Evolutionary conservation across 1,140 invertebrate species (phyloP), one percentile per base, ranked within the genome.

Genomic region (Drosophila lacertosa): DNA sequence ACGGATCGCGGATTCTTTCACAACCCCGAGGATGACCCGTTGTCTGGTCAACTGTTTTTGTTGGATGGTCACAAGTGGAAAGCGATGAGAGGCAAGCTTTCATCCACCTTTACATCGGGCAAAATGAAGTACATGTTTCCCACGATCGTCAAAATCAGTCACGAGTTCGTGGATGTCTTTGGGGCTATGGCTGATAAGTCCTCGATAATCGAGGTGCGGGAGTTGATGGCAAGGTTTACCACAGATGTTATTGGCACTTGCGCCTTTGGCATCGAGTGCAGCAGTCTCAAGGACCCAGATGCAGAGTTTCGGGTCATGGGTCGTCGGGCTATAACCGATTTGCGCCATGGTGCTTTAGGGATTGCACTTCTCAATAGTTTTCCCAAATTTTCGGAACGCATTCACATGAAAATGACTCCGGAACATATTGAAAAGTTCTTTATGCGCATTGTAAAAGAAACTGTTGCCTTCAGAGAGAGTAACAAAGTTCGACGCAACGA

Each of bases 201-300:
- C 0, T 24, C 57, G 0, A 9, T 53, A 4, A 18, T 89, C 2
- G 91, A 91, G 11, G 74, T 91, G 0, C 72, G 37, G 3, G 89
- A 91, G 6, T 32, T 92, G 2, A 26, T 90, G 59, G 90, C 81
- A 9, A 58, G 89, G 18, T 92, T 81, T 35, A 91, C 90, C 5
- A 89, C 84, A 0, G 91, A 92, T 58, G 80, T 91, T 13, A 94
- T 95, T n/a, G 94, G 93, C 0, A 93, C 92, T 20, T 93, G 94
- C 9, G 94, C 93, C 5, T 95, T 95, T 83, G 95, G 94, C 1
- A 92, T 95, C 3, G 92, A 94, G 35, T 93, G 93, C 69, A 93
- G 94, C 62, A 92, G 93, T n/a, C n/a, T n/a, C n/a, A n/a, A n/a
- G n/a, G n/a, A n/a, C n/a, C n/a, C n/a, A n/a, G n/a, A n/a, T n/a